phyloP scores from a whole-genome alignment of 2,888 invertebrate species.

The Prenolepis imparis region DNA sequence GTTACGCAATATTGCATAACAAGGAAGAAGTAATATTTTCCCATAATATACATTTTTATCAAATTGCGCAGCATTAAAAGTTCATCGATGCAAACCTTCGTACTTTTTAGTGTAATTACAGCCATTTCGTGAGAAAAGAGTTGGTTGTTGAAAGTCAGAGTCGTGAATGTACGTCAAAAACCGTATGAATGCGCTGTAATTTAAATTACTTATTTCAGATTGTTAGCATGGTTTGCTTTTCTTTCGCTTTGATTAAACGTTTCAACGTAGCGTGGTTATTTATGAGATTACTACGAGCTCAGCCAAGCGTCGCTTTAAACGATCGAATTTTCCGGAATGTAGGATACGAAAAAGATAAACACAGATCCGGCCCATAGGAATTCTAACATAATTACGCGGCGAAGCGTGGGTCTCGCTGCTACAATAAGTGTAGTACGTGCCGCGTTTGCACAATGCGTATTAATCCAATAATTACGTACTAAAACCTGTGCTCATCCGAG shows the following conservation, averaged over 20 bases:
- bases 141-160: slow-evolving; percentile 39
- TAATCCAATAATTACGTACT: slow-evolving; percentile 56
- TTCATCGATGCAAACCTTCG: neutral
- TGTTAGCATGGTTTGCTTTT: slow-evolving; percentile 47
- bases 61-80: slow-evolving; percentile 14
- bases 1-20: neutral
- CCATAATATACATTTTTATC: slow-evolving; percentile 4
- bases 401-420: slow-evolving; percentile 44
- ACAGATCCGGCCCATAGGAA: slow-evolving; percentile 57
- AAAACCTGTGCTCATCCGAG: slow-evolving; percentile 35
- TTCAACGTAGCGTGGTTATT: slow-evolving; percentile 57
- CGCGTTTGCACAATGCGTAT: slow-evolving; percentile 36
- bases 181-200: slow-evolving; percentile 31
- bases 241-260: slow-evolving; percentile 46
- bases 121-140: slow-evolving; percentile 12
- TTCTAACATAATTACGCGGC: slow-evolving; percentile 68
- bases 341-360: slow-evolving; percentile 62
- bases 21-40: slow-evolving; percentile 7
- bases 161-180: slow-evolving; percentile 27
- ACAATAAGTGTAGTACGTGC: slow-evolving; percentile 58
- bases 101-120: slow-evolving; percentile 17
- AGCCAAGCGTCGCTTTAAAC: slow-evolving; percentile 61
- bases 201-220: slow-evolving; percentile 49
- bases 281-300: slow-evolving; percentile 60
- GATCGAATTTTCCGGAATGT: slow-evolving; percentile 64